These are phyloP conservation scores for Gadus macrocephalus DNA, from an alignment of 2,113 vertebrate genomes.

Conservation along the genomic window DNA sequence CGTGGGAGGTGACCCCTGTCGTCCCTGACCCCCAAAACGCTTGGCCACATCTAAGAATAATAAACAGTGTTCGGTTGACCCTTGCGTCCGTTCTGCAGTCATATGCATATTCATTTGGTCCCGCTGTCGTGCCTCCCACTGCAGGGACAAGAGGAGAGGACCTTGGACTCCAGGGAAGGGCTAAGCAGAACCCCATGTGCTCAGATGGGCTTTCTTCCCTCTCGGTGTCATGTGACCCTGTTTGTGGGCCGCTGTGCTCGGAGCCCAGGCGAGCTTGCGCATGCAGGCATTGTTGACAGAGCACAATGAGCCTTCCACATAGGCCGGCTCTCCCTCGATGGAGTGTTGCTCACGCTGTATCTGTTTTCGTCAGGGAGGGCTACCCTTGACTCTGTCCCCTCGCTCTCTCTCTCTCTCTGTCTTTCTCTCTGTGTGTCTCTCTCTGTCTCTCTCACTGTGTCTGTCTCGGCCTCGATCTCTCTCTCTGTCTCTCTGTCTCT, in stretches of 20 bases:
- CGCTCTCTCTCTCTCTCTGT: slow-evolving; percentile 11
- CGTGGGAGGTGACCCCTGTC: no score
- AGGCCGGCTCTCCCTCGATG: neutral
- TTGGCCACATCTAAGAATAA: slow-evolving; percentile 9
- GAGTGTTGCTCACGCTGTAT: neutral
- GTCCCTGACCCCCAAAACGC: neutral
- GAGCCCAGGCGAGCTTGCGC: slow-evolving; percentile 3
- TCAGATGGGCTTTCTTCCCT: slow-evolving; percentile 9
- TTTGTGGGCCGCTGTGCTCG: slow-evolving; percentile 13
- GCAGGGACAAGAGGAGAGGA: slow-evolving; percentile 16
- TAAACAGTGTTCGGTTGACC: slow-evolving; percentile 10
- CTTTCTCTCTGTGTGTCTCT: slow-evolving; percentile 11
- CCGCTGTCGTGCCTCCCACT: slow-evolving; percentile 1
- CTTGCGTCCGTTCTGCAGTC: slow-evolving; percentile 17
- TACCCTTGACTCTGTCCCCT: slow-evolving; percentile 18
- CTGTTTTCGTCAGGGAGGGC: slow-evolving; percentile 31
- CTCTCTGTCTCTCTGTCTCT: slow-evolving; percentile 18
- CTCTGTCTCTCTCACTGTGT: slow-evolving; percentile 23
- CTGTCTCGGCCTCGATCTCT: slow-evolving; percentile 18
- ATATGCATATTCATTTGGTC: slow-evolving; percentile 27
- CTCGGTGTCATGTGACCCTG: slow-evolving; percentile 22
- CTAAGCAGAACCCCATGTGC: neutral
- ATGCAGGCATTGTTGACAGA: slow-evolving; percentile 3
- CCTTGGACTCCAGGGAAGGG: slow-evolving; percentile 40
- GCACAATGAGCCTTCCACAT: neutral